These are phyloP conservation scores for Gobius niger DNA, from an alignment of 2,113 vertebrate genomes.

Conservation along the genomic window DNA sequence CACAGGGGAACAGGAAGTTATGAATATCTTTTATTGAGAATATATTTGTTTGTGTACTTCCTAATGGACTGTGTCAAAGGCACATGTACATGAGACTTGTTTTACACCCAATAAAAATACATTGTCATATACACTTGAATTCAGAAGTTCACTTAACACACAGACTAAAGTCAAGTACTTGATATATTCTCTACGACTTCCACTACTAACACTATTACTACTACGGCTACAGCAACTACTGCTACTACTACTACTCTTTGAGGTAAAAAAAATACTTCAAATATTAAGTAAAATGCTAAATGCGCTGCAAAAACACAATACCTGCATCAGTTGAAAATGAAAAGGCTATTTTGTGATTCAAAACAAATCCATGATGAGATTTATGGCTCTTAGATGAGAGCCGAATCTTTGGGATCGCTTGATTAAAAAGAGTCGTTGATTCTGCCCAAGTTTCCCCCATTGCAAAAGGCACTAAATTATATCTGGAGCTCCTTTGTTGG, in stretches of 20 bases:
- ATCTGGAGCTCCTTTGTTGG: too few species aligned
- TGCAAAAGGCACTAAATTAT: too few species aligned
- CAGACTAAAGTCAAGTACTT: not conserved
- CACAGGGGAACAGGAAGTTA: slow-evolving; percentile 8
- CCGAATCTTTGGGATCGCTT: too few species aligned
- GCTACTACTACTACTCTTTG: not conserved
- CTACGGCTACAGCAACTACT: not conserved
- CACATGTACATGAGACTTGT: not conserved
- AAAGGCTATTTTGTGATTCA: too few species aligned
- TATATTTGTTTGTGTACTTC: slow-evolving; percentile 16
- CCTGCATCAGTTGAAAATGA: too few species aligned
- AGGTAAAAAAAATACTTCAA: too few species aligned
- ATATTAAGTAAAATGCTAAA: too few species aligned
- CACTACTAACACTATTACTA: not conserved
- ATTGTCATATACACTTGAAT: not conserved
- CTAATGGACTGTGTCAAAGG: slow-evolving; percentile 8
- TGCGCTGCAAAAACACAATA: too few species aligned
- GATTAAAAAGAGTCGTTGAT: too few species aligned
- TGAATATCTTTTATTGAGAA: slow-evolving; percentile 20
- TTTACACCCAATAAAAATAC: not conserved
- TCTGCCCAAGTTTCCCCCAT: too few species aligned
- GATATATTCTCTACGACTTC: not conserved
- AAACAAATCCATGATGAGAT: too few species aligned
- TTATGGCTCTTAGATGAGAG: too few species aligned
- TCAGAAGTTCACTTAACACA: not conserved